Conservation (phyloP, 2,797 vertebrate genomes). For the Danio choprae region DNA sequence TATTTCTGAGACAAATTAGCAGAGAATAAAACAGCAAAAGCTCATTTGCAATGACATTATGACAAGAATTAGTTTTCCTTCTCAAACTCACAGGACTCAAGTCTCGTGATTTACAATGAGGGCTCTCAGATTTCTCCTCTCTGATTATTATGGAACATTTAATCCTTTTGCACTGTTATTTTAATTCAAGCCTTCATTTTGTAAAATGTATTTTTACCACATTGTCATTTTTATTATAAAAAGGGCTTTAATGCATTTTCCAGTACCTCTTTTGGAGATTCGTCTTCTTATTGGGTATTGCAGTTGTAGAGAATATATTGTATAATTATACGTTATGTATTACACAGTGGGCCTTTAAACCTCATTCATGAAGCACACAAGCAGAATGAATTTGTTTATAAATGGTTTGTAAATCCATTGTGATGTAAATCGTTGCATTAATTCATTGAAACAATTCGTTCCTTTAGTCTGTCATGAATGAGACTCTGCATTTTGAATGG, state of each 20-base stretch:
- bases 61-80: background rate
- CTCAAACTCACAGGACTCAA: background rate
- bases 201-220: slow-evolving; percentile 9
- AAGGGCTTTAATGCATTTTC: slow-evolving; percentile 26
- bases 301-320: too few species aligned
- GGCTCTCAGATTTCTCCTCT: slow-evolving; percentile 25
- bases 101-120: slow-evolving; percentile 19
- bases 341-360: background rate
- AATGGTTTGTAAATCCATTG: slow-evolving; percentile 14
- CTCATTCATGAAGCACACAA: slow-evolving; percentile 14
- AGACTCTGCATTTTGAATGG: slow-evolving; percentile 21
- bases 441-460: slow-evolving; percentile 22
- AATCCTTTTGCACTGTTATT: slow-evolving; percentile 28
- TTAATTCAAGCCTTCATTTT: slow-evolving; percentile 33
- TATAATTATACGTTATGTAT: background rate
- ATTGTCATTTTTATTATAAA: slow-evolving; percentile 39
- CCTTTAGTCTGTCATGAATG: slow-evolving; percentile 23
- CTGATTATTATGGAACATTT: slow-evolving; percentile 38
- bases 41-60: slow-evolving; percentile 21
- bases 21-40: slow-evolving; percentile 24
- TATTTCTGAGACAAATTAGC: slow-evolving; percentile 4
- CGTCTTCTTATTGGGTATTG: too few species aligned
- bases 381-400: slow-evolving; percentile 18
- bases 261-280: background rate
- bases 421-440: slow-evolving; percentile 22